Conservation (phyloP, 2,113 vertebrate species). For the Arenaria interpres region DNA sequence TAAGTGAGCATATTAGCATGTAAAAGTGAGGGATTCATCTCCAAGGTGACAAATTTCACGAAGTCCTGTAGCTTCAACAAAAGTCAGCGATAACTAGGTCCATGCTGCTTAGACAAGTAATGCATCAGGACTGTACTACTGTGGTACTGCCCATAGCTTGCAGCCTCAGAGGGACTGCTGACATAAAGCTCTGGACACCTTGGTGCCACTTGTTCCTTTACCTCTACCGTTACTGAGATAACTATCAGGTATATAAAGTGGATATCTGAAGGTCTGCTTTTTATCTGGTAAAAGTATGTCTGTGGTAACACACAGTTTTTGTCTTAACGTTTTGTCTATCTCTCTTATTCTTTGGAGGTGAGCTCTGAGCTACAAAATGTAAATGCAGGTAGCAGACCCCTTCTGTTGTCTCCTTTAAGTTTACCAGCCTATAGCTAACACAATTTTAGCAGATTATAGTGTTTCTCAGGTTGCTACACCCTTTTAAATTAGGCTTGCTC, state of each 20-base stretch:
- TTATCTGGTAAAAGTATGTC: background rate
- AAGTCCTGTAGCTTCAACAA: background rate
- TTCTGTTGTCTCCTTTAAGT: background rate
- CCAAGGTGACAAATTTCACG: background rate
- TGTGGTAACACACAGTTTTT: background rate
- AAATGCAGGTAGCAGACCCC: background rate
- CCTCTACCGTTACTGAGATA: background rate
- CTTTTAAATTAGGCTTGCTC: background rate
- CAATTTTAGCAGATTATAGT: background rate
- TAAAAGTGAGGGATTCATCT: background rate
- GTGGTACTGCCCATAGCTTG: accelerated
- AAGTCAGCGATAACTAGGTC: background rate
- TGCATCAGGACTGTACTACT: background rate
- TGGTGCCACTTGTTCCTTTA: background rate
- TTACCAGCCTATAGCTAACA: background rate
- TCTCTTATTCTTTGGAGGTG: background rate
- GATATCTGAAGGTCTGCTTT: background rate
- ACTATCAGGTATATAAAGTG: background rate
- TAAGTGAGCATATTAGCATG: constrained; percentile 13
- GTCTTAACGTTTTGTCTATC: background rate
- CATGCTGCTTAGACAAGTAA: background rate
- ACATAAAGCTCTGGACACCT: background rate
- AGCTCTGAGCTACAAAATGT: background rate
- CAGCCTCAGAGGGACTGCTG: background rate
- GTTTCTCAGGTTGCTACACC: background rate